These are phyloP conservation scores for Gorsachius goisagi DNA, from an alignment of 2,113 vertebrate species.

Conservation along the genomic window DNA sequence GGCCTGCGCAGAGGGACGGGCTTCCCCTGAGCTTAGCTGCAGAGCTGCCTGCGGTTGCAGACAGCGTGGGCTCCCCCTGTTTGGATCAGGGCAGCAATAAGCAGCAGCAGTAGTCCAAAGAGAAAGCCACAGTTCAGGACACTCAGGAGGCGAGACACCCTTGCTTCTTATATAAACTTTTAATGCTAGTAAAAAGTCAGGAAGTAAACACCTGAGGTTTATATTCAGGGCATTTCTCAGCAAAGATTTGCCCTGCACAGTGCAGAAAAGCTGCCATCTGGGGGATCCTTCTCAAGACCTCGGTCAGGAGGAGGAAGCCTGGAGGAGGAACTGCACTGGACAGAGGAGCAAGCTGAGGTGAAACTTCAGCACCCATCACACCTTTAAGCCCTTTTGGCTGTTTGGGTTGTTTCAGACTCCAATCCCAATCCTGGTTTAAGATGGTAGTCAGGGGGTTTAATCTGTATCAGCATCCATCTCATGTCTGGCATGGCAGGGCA, in stretches of 20 bases:
- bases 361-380: not conserved
- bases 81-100: not conserved
- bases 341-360: not conserved
- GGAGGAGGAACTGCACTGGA: not conserved
- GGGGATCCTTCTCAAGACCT: not conserved
- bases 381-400: not conserved
- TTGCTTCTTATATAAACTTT: not conserved
- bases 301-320: not conserved
- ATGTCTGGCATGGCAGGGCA: not conserved
- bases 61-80: not conserved
- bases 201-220: not conserved
- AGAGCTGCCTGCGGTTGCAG: not conserved
- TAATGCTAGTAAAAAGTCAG: not conserved
- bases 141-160: not conserved
- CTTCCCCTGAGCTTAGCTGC: not conserved
- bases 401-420: not conserved
- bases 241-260: not conserved
- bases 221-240: not conserved
- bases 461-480: not conserved
- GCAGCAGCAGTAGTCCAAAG: not conserved
- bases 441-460: not conserved
- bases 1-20: not conserved
- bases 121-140: not conserved
- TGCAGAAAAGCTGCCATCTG: not conserved
- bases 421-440: not conserved